phyloP scores from a whole-genome alignment of 2,888 invertebrate genomes.

The Oligia fasciuncula region DNA sequence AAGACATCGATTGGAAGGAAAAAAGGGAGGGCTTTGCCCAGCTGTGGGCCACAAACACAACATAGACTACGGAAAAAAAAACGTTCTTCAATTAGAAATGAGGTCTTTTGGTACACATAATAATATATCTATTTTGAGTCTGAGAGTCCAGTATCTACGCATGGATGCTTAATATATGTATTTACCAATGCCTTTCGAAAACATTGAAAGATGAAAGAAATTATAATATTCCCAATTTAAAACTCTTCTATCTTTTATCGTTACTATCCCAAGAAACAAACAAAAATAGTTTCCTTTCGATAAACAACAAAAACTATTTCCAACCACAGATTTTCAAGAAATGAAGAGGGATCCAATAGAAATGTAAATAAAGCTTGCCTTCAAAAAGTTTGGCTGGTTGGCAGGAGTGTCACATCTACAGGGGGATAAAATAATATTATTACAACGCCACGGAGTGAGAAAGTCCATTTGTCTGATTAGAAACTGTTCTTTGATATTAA shows the following conservation, averaged over 20 bases:
- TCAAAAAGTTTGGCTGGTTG: conserved; percentile 59
- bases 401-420: conserved; percentile 63
- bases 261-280: neutral
- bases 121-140: too few relatives aligned
- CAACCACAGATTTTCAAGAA: conserved; percentile 21
- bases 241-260: conserved; percentile 1
- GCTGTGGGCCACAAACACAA: neutral
- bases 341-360: conserved; percentile 36
- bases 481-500: conserved; percentile 68
- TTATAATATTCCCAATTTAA: neutral
- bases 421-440: conserved; percentile 79
- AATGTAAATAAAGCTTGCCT: conserved; percentile 57
- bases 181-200: neutral
- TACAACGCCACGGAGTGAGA: conserved; percentile 72
- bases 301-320: conserved; percentile 33
- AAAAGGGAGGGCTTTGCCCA: neutral
- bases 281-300: conserved; percentile 13
- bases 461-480: conserved; percentile 79
- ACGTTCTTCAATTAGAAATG: too few relatives aligned
- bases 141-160: neutral
- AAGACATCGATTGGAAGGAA: neutral
- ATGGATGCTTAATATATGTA: neutral
- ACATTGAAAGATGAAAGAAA: neutral
- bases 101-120: too few relatives aligned
- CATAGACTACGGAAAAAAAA: neutral